Evolutionary conservation across 2,888 invertebrate genomes (phyloP), one percentile per base, ranked within the genome.

Genomic region (Sympetrum striolatum): DNA sequence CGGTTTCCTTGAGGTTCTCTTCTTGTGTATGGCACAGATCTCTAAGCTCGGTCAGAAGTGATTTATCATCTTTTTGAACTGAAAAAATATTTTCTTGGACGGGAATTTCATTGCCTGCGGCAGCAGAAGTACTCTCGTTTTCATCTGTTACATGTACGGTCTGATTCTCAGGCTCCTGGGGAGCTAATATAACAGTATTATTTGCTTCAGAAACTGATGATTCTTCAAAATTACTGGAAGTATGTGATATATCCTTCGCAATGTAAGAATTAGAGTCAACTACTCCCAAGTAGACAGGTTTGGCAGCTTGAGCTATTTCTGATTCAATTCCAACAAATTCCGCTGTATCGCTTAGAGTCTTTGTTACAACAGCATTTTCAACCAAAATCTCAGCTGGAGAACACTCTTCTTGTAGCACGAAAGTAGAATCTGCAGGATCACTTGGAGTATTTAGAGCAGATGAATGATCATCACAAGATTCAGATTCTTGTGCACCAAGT

Each of bases 21-120:
- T 86, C 86, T 86, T 86, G 86, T n/a, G 58, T 86, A 64, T 37
- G 60, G 31, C 86, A 86, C n/a, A 86, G 31, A 37, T 86, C 86
- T n/a, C 60, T 86, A 2, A 86, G 86, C 60, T 86, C 60, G 37
- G 22, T 86, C n/a, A 86, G 18, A 10, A 60, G 60, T 37, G 60
- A 64, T 2, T 35, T 37, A 37, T 60, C 60, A 31, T 86, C 86
- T 60, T 60, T 60, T 44, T 5, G n/a, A n/a, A 14, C 15, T 14
- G 60, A 37, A 18, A 64, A 35, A 86, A n/a, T 31, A 86, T 86
- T n/a, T 12, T 86, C 22, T 35, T 31, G 86, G 86, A 86, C 39
- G 60, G 86, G 58, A 39, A 37, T 37, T 86, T 86, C 60, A 53
- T 58, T 58, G 18, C 18, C 58, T n/a, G 60, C n/a, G 35, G 18